Conservation (phyloP, 2,888 invertebrate genomes). For the Celastrina argiolus region DNA sequence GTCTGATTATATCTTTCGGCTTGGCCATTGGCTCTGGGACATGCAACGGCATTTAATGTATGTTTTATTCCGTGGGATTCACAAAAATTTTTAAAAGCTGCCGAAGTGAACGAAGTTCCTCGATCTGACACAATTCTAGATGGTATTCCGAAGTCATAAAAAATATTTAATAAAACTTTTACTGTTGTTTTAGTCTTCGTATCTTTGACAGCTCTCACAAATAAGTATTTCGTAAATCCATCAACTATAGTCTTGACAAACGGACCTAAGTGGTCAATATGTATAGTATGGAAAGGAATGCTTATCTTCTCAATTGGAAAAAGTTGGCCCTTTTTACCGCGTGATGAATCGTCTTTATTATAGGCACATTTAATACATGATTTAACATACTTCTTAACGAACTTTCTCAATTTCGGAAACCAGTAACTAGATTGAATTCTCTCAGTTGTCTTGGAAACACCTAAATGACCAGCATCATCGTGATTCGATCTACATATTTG, state of each 20-base stretch:
- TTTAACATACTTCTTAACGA: constrained; percentile 48
- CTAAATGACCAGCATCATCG: no score
- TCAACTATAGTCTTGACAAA: background rate
- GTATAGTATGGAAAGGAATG: background rate
- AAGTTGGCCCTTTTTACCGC: no score
- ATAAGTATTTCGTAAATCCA: background rate
- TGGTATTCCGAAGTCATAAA: constrained; percentile 22
- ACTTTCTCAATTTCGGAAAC: no score
- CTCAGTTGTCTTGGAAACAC: no score
- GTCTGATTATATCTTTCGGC: constrained; percentile 32
- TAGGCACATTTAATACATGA: constrained; percentile 49
- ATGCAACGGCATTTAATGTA: constrained; percentile 33
- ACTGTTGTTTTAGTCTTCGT: no score
- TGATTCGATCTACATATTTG: no score
- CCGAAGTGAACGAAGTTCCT: no score
- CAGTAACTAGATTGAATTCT: constrained; percentile 41
- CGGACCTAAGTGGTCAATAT: background rate
- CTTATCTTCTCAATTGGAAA: background rate
- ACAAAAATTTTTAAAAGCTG: no score
- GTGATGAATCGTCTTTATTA: background rate
- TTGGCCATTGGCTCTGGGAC: constrained; percentile 36
- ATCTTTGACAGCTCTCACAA: no score
- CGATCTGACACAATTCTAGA: constrained; percentile 19
- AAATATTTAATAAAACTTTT: background rate
- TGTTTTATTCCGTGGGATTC: no score